A percentile compares a stretch with the other conserved stretches of the same genome.
These are phyloP conservation scores for Patella pellucida DNA, from an alignment of 2,888 invertebrate species.

Conservation along the genomic window DNA sequence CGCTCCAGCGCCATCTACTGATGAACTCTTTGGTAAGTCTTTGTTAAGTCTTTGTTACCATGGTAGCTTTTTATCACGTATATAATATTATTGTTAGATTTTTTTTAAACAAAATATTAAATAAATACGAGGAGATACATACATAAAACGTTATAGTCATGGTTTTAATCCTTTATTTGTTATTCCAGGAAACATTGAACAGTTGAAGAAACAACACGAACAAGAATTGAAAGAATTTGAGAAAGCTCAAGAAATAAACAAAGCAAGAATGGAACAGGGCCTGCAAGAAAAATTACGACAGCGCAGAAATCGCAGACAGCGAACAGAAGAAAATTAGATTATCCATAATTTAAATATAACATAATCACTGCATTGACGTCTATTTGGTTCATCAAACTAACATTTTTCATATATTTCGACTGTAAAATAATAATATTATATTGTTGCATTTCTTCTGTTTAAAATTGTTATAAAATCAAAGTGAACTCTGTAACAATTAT, in stretches of 20 bases:
- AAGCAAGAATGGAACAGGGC: slow-evolving; percentile 69
- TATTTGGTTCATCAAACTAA: not conserved
- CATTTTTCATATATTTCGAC: not conserved
- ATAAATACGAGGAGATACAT: no score
- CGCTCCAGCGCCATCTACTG: slow-evolving; percentile 72
- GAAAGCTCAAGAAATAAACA: slow-evolving; percentile 68
- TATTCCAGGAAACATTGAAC: slow-evolving; percentile 67
- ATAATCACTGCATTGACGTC: not conserved
- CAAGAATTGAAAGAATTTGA: slow-evolving; percentile 65
- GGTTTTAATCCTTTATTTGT: no score
- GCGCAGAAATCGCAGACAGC: slow-evolving; percentile 46
- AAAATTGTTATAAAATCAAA: no score
- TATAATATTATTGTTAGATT: no score
- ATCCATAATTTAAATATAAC: not conserved
- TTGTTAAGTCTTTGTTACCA: slow-evolving; percentile 34
- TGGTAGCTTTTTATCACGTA: no score
- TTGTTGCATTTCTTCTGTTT: no score
- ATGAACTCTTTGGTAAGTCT: slow-evolving; percentile 72
- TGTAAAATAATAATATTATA: no score
- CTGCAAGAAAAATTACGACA: slow-evolving; percentile 69
- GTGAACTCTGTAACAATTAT: no score
- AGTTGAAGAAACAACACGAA: slow-evolving; percentile 67
- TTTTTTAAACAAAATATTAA: no score
- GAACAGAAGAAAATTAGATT: slow-evolving; percentile 23
- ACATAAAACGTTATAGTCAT: no score